Evolutionary conservation across 2,797 vertebrate species (phyloP).

Genomic region (Podarcis siculus): DNA sequence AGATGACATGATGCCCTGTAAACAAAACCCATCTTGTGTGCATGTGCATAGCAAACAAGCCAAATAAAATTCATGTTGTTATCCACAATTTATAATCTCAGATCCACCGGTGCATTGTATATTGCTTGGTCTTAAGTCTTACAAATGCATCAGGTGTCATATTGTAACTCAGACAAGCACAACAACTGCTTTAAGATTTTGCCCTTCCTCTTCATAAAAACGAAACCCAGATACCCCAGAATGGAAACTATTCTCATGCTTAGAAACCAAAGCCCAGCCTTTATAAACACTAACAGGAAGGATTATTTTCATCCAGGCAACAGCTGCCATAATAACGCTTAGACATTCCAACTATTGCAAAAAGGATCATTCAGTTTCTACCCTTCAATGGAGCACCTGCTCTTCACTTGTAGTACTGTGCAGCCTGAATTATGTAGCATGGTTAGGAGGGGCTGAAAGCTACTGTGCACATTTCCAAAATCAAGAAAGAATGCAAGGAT

Average conservation of each 20-base stretch:
- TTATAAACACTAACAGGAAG: conserved; percentile 12
- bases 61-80: conserved; percentile 38
- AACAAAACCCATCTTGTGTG: conserved; percentile 50
- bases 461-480: not conserved
- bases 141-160: conserved; percentile 32
- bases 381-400: conserved; percentile 19
- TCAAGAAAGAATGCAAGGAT: not conserved
- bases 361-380: conserved; percentile 22
- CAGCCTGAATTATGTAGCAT: not conserved
- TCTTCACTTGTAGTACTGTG: not conserved
- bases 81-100: conserved; percentile 38
- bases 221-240: conserved; percentile 53
- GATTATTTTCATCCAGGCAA: conserved; percentile 64
- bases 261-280: conserved; percentile 29
- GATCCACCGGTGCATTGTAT: conserved; percentile 52
- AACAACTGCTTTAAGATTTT: conserved; percentile 40
- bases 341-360: conserved; percentile 59
- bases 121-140: conserved; percentile 40
- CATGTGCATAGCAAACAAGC: conserved; percentile 23
- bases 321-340: conserved; percentile 63
- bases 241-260: conserved; percentile 40
- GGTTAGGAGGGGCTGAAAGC: not conserved
- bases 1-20: conserved; percentile 42
- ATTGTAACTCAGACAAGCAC: conserved; percentile 31
- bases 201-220: conserved; percentile 44